Conservation (phyloP, 30 jellyfish, hydroid and myxozoan genomes). For the Catostylus mosaicus region DNA sequence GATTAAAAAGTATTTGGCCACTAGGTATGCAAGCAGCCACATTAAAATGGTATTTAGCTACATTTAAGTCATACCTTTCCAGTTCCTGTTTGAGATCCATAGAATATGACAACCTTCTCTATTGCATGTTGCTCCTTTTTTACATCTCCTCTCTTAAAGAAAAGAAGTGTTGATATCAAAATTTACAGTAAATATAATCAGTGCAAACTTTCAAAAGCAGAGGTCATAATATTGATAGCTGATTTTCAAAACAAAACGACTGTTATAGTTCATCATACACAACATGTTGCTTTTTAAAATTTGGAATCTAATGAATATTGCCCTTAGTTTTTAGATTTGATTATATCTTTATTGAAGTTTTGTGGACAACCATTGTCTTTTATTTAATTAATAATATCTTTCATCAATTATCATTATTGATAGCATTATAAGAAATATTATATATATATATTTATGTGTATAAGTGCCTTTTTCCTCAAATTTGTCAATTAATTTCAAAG, state of each 20-base stretch:
- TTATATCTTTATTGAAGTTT: too few relatives aligned
- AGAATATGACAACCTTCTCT: constrained; percentile 53
- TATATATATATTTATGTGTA: too few relatives aligned
- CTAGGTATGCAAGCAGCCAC: neutral
- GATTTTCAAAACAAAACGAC: neutral
- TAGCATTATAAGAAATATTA: too few relatives aligned
- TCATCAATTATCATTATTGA: too few relatives aligned
- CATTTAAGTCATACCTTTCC: constrained; percentile 73
- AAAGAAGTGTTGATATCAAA: neutral
- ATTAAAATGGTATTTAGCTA: too few relatives aligned
- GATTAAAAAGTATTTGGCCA: neutral
- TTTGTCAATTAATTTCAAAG: too few relatives aligned
- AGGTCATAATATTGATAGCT: neutral
- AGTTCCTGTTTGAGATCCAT: constrained; percentile 98
- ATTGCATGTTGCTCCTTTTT: neutral
- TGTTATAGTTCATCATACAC: neutral
- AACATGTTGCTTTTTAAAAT: neutral
- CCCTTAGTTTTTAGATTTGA: too few relatives aligned
- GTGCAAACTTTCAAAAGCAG: neutral
- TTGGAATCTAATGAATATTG: too few relatives aligned
- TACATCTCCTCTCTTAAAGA: neutral
- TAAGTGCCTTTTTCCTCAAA: too few relatives aligned
- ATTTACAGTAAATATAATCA: neutral
- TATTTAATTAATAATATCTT: too few relatives aligned
- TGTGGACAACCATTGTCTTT: too few relatives aligned